Conservation (phyloP, 2,888 invertebrate genomes). For the Tubulanus polymorphus region DNA sequence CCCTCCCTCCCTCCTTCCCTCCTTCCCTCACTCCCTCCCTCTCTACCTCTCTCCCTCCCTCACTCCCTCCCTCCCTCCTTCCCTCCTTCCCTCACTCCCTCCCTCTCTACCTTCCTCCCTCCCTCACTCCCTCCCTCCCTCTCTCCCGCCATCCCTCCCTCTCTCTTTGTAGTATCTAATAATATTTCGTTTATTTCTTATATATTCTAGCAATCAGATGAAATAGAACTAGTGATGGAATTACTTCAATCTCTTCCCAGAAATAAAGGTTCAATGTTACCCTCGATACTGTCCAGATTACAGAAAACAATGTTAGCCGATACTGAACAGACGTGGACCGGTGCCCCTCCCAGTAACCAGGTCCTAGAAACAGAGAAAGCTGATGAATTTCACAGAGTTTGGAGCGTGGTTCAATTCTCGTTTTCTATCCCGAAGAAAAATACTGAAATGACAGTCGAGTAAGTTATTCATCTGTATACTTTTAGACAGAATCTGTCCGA, state of each 20-base stretch:
- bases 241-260: neutral
- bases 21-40: neutral
- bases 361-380: conserved; percentile 93
- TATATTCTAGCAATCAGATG: neutral
- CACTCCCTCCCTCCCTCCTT: too few species aligned
- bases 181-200: neutral
- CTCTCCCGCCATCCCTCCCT: neutral
- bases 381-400: conserved; percentile 84
- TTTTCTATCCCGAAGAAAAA: conserved; percentile 74
- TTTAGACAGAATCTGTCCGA: too few species aligned
- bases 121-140: too few species aligned
- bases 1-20: conserved; percentile 1
- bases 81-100: conserved; percentile 3
- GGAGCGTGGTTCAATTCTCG: conserved; percentile 95
- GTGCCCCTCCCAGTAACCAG: conserved; percentile 62
- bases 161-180: neutral
- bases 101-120: neutral
- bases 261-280: neutral
- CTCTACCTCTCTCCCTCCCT: too few species aligned
- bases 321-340: too few species aligned
- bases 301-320: too few species aligned
- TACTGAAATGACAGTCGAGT: conserved; percentile 26
- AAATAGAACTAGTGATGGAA: neutral
- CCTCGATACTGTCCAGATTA: too few species aligned
- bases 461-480: too few species aligned